Conservation (phyloP, 2,113 vertebrate genomes). For the Apteryx owenii region DNA sequence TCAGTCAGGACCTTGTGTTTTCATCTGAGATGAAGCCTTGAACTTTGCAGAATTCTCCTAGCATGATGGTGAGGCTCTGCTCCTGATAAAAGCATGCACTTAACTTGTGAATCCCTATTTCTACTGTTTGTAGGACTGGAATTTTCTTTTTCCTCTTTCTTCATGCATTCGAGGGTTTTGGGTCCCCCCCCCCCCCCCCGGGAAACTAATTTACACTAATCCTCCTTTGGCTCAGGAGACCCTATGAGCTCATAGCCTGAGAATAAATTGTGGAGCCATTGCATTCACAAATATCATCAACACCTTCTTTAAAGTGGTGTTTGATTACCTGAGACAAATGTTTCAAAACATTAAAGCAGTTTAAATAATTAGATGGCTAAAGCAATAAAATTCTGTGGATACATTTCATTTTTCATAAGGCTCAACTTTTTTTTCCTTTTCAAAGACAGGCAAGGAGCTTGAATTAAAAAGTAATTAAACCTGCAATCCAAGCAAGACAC, state of each 20-base stretch:
- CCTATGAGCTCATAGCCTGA: neutral
- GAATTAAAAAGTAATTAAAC: conserved; percentile 40
- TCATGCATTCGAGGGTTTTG: no score
- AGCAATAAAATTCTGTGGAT: neutral
- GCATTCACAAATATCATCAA: neutral
- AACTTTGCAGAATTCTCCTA: neutral
- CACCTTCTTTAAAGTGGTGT: neutral
- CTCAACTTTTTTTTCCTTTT: neutral
- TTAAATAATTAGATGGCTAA: conserved; percentile 29
- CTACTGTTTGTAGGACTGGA: neutral
- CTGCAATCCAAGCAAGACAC: conserved; percentile 27
- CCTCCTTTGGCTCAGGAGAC: neutral
- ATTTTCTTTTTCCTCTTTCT: neutral
- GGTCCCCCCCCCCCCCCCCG: neutral
- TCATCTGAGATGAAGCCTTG: neutral
- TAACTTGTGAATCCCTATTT: neutral
- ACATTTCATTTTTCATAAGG: neutral
- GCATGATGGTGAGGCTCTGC: neutral
- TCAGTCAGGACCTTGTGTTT: neutral
- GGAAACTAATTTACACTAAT: conserved; percentile 19
- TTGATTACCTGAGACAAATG: conserved; percentile 36
- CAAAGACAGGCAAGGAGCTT: conserved; percentile 14
- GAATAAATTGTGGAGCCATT: conserved; percentile 22
- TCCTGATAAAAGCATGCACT: neutral
- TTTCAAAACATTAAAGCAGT: conserved; percentile 36